These are phyloP conservation scores for Grapholita molesta DNA, from an alignment of 1,140 invertebrate genomes.

Conservation along the genomic window DNA sequence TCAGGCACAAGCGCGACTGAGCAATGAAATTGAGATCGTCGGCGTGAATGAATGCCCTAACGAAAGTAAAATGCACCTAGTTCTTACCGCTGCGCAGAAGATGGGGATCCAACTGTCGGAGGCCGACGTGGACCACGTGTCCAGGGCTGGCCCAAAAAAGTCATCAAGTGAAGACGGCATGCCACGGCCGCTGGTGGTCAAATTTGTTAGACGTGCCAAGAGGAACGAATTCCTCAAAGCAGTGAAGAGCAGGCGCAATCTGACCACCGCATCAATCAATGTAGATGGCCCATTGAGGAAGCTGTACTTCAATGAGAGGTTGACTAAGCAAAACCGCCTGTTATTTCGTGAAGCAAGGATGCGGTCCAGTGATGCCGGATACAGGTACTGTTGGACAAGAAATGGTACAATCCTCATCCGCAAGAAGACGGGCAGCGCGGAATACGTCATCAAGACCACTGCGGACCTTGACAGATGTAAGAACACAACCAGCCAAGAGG, in stretches of 20 bases:
- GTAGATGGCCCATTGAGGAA: neutral
- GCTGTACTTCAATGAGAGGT: conserved; percentile 15
- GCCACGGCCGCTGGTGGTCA: too few species aligned
- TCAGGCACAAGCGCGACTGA: neutral
- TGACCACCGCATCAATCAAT: neutral
- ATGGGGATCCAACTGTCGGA: neutral
- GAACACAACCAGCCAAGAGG: neutral
- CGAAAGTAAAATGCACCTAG: neutral
- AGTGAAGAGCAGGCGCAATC: neutral
- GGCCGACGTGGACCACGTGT: neutral
- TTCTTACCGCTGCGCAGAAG: neutral
- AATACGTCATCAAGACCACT: neutral
- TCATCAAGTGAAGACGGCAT: too few species aligned
- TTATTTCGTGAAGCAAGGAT: neutral
- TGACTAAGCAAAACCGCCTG: neutral
- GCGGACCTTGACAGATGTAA: too few species aligned
- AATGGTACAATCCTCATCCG: neutral
- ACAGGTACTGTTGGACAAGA: neutral
- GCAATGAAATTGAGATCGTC: neutral
- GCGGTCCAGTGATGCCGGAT: neutral
- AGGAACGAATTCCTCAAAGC: too few species aligned
- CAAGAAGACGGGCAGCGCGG: neutral
- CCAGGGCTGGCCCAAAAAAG: too few species aligned
- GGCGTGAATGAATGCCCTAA: neutral
- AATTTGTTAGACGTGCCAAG: too few species aligned